Base-by-base conservation (phyloP, 2,797 vertebrate genomes). In the Decapterus maruadsi region DNA sequence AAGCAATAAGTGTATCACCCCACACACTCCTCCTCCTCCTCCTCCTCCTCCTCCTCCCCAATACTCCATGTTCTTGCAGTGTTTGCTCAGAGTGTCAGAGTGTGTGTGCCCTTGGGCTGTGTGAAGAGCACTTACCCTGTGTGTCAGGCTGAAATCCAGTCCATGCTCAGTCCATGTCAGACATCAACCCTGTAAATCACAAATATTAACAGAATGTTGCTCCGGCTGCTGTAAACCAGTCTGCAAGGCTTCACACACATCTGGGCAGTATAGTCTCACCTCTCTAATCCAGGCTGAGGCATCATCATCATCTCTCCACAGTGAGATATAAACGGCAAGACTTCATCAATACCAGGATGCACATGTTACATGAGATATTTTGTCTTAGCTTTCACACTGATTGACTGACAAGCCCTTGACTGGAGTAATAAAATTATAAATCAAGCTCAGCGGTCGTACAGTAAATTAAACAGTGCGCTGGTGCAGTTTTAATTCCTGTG, bases 131-230 rank as follows among this genome's bases (percentile, higher is more conserved):
- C 88, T 91, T 89, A 76, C 76, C 74, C 81, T 76, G 83, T 71
- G 89, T 65, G 74, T 90, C 85, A 86, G 78, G 63, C 77, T 86
- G 74, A 86, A 85, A 87, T 83, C 78, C 82, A 81, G 74, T n/a
- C n/a, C n/a, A n/a, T n/a, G n/a, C 87, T 89, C 77, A 78, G 80
- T 77, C 82, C 78, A 81, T 69, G 86, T 86, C 87, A 90, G 85
- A 90, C 82, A 89, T 85, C 78, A 62, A 65, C 56, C 78, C 80
- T 69, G 68, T 82, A 94, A 92, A 91, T 90, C 90, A 90, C 83
- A 84, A 80, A 77, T 82, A 87, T 85, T 74, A 83, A 89, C 83
- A 84, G 81, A 68, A 81, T 69, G 80, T 72, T 81, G 81, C 81
- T 75, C 62, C 48, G 22, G 83, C 75, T 57, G 54, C 81, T 75